phyloP scores from a whole-genome alignment of 2,888 invertebrate species.

The Galeruca laticollis region DNA sequence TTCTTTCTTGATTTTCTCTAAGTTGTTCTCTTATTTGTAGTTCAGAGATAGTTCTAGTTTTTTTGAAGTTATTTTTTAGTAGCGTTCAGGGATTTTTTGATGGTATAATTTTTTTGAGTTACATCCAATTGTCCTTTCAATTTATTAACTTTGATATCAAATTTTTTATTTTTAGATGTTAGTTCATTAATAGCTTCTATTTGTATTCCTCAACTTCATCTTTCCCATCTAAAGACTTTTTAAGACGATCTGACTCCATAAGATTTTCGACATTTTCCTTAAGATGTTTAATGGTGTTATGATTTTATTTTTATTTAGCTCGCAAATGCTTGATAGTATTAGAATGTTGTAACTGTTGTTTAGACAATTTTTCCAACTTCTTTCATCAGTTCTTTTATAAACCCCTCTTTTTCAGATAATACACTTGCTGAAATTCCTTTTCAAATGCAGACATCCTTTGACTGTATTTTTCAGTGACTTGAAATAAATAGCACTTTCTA shows the following conservation, averaged over 20 bases:
- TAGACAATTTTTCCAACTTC: constrained; percentile 97
- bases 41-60: constrained; percentile 71
- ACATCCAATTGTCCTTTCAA: constrained; percentile 78
- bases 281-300: constrained; percentile 82
- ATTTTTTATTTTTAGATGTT: constrained; percentile 83
- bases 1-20: too few relatives aligned
- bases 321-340: constrained; percentile 96
- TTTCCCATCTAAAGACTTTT: constrained; percentile 86
- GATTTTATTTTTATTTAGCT: constrained; percentile 90
- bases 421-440: constrained; percentile 86
- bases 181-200: constrained; percentile 92
- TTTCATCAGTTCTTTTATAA: constrained; percentile 85
- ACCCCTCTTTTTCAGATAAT: constrained; percentile 86
- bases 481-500: constrained; percentile 72
- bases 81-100: constrained; percentile 79
- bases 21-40: constrained; percentile 74
- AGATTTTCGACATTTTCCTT: constrained; percentile 88
- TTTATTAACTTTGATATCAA: constrained; percentile 80
- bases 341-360: constrained; percentile 92
- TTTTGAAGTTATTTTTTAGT: constrained; percentile 74
- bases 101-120: constrained; percentile 74
- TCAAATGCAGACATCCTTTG: constrained; percentile 89
- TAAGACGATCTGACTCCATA: constrained; percentile 86
- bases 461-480: constrained; percentile 86
- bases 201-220: constrained; percentile 92